Conservation (phyloP, 1,140 invertebrate species). For the Araneus ventricosus region DNA sequence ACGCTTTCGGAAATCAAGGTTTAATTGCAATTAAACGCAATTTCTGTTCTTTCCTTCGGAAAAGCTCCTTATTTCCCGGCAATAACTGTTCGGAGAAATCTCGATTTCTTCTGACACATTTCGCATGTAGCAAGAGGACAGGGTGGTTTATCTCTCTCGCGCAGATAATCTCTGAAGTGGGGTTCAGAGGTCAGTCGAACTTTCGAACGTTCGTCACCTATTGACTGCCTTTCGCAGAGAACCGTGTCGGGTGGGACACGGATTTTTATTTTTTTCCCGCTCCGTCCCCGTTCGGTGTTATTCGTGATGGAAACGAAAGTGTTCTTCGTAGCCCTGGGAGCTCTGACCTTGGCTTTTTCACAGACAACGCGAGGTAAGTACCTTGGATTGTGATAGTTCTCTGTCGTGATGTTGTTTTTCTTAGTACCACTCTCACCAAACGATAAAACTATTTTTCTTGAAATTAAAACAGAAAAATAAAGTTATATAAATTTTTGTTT, state of each 20-base stretch:
- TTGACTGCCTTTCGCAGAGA: neutral
- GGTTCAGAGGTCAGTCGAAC: constrained; percentile 24
- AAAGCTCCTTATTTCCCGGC: no score
- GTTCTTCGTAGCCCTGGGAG: neutral
- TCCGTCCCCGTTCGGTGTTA: neutral
- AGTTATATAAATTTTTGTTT: no score
- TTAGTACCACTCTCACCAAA: no score
- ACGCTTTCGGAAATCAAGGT: no score
- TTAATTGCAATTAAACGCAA: no score
- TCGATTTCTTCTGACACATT: neutral
- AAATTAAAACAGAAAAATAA: no score
- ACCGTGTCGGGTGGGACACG: neutral
- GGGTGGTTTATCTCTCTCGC: neutral
- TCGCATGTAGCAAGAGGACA: neutral
- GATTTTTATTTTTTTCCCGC: neutral
- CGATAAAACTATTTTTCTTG: no score
- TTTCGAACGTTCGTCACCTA: neutral
- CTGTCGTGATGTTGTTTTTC: no score
- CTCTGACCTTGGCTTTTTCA: neutral
- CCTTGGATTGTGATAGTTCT: no score
- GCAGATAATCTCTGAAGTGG: neutral
- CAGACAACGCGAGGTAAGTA: neutral
- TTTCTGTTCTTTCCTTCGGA: no score
- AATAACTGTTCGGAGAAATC: no score
- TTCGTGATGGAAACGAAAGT: neutral